These are phyloP conservation scores for Hirudo medicinalis DNA, from an alignment of 1,140 invertebrate genomes.

Conservation along the genomic window DNA sequence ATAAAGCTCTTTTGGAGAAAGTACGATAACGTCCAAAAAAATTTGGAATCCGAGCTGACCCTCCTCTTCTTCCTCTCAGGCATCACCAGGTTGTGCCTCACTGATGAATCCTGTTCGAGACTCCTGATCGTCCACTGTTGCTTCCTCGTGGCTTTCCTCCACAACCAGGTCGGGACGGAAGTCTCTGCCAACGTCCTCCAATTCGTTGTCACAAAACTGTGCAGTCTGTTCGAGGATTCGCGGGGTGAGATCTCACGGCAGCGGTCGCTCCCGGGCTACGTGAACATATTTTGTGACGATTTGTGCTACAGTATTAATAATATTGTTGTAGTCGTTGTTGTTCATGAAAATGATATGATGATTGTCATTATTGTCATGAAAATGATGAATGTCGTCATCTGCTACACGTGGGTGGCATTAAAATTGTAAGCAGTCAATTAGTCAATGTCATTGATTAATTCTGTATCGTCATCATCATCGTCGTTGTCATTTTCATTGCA, in stretches of 20 bases:
- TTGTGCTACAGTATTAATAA: too few species aligned
- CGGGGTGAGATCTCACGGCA: too few species aligned
- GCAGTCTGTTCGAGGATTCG: not conserved
- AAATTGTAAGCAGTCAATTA: too few species aligned
- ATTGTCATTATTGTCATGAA: not conserved
- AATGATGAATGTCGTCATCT: not conserved
- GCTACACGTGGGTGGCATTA: too few species aligned
- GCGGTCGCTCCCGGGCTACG: too few species aligned
- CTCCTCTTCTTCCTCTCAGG: too few species aligned
- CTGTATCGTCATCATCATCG: not conserved
- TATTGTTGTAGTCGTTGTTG: not conserved
- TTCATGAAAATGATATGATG: not conserved
- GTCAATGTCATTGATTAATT: too few species aligned
- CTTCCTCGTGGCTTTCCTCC: not conserved
- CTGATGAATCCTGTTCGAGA: not conserved
- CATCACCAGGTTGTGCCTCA: not conserved
- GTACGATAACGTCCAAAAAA: too few species aligned
- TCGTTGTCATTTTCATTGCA: too few species aligned
- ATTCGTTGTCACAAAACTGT: not conserved
- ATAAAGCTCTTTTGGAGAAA: too few species aligned
- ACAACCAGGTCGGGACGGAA: not conserved
- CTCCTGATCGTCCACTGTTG: not conserved
- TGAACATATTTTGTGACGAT: too few species aligned
- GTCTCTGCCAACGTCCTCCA: not conserved
- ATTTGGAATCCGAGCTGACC: too few species aligned